phyloP scores from a whole-genome alignment of 2,888 invertebrate species.

The Morinoia aosen region DNA sequence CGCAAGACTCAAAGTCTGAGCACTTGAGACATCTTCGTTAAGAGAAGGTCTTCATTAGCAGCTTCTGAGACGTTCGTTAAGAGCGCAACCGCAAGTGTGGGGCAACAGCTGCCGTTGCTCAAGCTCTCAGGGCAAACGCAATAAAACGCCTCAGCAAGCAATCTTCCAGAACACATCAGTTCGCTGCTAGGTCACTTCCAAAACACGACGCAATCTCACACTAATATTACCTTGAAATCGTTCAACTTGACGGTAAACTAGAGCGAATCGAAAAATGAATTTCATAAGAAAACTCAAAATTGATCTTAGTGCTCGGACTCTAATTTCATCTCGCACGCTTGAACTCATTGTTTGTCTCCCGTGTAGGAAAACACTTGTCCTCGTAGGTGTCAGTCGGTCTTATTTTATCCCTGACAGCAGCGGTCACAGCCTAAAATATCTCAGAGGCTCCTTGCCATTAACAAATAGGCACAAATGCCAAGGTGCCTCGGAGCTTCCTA shows the following conservation, averaged over 20 bases:
- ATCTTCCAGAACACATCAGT: neutral
- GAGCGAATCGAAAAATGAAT: neutral
- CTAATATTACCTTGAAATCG: neutral
- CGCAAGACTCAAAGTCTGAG: too few relatives aligned
- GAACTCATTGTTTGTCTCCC: neutral
- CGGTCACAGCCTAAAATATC: neutral
- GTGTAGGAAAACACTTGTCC: neutral
- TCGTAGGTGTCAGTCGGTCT: neutral
- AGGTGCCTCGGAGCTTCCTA: neutral
- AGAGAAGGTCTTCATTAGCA: neutral
- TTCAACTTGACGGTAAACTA: neutral
- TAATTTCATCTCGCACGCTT: neutral
- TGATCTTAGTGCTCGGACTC: neutral
- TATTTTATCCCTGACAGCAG: neutral
- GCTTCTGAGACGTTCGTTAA: neutral
- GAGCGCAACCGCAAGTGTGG: neutral
- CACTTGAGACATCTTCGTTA: neutral
- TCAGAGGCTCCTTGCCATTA: neutral
- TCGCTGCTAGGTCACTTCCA: neutral
- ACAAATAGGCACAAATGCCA: neutral
- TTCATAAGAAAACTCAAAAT: neutral
- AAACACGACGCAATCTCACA: neutral
- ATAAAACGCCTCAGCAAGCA: neutral
- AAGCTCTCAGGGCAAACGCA: neutral
- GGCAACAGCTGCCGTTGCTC: neutral